Conservation (phyloP, 2,888 invertebrate species). For the Lacanobia oleracea region DNA sequence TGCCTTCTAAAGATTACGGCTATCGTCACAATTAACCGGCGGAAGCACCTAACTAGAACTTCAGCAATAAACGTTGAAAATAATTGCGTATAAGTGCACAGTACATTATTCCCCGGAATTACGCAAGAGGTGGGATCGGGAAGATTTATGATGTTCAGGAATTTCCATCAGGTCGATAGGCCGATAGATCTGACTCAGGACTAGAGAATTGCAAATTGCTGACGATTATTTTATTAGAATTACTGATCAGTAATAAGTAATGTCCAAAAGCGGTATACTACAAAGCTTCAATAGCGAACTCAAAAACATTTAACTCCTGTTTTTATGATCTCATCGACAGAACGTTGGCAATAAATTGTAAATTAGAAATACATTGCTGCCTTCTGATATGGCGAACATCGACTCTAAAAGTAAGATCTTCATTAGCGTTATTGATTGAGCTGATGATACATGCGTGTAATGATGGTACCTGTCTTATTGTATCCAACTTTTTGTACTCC, state of each 20-base stretch:
- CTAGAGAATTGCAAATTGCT: slow-evolving; percentile 7
- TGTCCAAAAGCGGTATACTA: background rate
- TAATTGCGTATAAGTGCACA: slow-evolving; percentile 40
- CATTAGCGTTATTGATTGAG: slow-evolving; percentile 21
- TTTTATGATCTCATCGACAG: background rate
- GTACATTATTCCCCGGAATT: slow-evolving; percentile 16
- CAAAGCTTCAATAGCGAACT: background rate
- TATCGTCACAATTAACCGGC: slow-evolving; percentile 60
- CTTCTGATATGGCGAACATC: background rate
- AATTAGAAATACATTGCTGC: slow-evolving; percentile 12
- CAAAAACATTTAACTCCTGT: background rate
- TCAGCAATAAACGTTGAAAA: slow-evolving; percentile 55
- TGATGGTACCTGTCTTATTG: slow-evolving; percentile 8
- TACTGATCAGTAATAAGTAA: background rate
- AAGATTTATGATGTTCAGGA: slow-evolving; percentile 2
- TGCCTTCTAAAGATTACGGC: slow-evolving; percentile 44
- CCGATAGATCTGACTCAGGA: background rate
- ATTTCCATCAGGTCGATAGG: slow-evolving; percentile 4
- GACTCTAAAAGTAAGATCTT: slow-evolving; percentile 9
- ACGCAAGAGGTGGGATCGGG: background rate
- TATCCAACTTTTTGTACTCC: slow-evolving; percentile 26
- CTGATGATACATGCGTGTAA: background rate
- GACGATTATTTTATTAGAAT: background rate
- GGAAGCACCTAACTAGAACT: slow-evolving; percentile 58
- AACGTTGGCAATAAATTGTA: slow-evolving; percentile 6